Percentiles rank a stretch among this genome's conserved stretches.
Evolutionary conservation across 2,113 vertebrate species (phyloP).

Genomic region (Tichodroma muraria): DNA sequence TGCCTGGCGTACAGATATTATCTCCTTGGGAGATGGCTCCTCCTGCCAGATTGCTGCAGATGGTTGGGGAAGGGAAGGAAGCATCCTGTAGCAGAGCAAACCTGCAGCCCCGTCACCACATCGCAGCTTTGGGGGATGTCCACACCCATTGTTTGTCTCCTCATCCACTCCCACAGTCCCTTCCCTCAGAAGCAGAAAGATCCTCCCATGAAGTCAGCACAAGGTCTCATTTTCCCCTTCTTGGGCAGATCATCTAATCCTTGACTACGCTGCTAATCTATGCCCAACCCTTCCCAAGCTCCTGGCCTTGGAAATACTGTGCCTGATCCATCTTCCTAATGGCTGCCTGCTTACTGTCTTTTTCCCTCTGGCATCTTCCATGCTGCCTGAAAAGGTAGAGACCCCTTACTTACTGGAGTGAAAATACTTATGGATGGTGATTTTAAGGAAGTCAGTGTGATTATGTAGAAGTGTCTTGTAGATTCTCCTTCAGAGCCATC

Average conservation of each 20-base stretch:
- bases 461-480: not conserved
- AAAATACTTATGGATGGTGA: not conserved
- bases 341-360: not conserved
- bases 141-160: not conserved
- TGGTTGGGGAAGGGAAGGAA: not conserved
- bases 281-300: not conserved
- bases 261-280: not conserved
- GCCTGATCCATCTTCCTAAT: not conserved
- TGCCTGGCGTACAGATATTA: not conserved
- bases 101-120: not conserved
- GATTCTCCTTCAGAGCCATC: not conserved
- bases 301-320: not conserved
- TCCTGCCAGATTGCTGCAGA: not conserved
- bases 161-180: not conserved
- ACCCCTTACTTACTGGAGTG: not conserved
- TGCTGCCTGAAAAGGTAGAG: not conserved
- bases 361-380: not conserved
- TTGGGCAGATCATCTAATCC: not conserved
- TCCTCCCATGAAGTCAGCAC: not conserved
- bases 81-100: not conserved
- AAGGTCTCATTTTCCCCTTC: not conserved
- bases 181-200: not conserved
- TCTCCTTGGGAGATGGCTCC: not conserved
- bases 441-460: not conserved
- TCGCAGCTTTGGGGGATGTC: rapidly evolving